These are phyloP conservation scores for Hipposideros larvatus DNA, from an alignment of 2,797 vertebrate genomes.

Conservation along the genomic window DNA sequence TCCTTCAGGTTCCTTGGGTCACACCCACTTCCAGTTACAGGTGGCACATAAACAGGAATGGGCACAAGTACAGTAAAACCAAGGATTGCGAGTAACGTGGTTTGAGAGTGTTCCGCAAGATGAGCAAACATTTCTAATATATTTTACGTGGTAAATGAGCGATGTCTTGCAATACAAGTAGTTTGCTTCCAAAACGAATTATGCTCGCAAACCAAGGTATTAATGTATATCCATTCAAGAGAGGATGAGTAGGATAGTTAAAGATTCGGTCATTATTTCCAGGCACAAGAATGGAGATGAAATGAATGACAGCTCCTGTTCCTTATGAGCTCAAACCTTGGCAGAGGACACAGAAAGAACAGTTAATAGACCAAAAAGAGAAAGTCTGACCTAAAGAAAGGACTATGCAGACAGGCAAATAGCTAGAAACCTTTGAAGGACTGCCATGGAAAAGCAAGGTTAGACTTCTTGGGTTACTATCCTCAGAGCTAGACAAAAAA, in stretches of 20 bases:
- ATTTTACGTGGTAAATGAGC: too few species aligned
- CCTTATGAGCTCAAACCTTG: background rate
- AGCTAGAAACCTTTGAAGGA: background rate
- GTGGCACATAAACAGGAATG: background rate
- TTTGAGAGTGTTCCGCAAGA: too few species aligned
- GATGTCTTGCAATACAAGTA: too few species aligned
- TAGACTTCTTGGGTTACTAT: background rate
- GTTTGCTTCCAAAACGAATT: too few species aligned
- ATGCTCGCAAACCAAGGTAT: too few species aligned
- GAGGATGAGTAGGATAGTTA: background rate
- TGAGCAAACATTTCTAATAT: too few species aligned
- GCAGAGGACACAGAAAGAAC: background rate
- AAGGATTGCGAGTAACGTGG: too few species aligned
- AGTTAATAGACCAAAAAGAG: background rate
- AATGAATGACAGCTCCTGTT: background rate
- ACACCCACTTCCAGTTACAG: background rate
- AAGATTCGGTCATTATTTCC: background rate
- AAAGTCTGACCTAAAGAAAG: background rate
- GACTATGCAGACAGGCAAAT: background rate
- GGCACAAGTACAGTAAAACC: background rate
- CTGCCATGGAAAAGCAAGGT: background rate
- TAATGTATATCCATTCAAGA: background rate
- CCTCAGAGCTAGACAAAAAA: slow-evolving; percentile 5
- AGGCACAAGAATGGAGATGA: background rate
- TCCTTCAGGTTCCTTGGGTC: background rate